These are phyloP conservation scores for Nematostella vectensis DNA, from an alignment of 92 coral and sea anemone genomes.

Conservation along the genomic window DNA sequence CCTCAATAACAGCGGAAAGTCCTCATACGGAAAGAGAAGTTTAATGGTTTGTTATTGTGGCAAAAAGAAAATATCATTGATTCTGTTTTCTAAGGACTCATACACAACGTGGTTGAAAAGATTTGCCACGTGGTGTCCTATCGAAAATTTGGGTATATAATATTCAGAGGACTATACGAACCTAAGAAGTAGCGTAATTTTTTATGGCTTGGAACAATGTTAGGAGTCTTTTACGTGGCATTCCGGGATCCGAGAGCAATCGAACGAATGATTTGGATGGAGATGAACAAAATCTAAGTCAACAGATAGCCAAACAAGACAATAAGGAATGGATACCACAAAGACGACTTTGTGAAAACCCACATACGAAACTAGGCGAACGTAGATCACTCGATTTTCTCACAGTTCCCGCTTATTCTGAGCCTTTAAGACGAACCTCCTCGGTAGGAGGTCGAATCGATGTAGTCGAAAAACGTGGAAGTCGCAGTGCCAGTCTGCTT, in stretches of 20 bases:
- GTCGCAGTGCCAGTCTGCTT: not conserved
- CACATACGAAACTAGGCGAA: not conserved
- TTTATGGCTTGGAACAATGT: not conserved
- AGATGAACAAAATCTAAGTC: not conserved
- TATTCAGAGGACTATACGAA: too few species aligned
- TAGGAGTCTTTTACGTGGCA: not conserved
- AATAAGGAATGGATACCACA: too few species aligned
- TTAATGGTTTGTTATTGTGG: too few species aligned
- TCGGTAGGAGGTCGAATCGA: not conserved
- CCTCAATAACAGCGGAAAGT: too few species aligned
- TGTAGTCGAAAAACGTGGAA: not conserved
- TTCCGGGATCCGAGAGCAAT: not conserved
- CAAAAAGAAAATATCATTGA: too few species aligned
- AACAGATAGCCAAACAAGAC: too few species aligned
- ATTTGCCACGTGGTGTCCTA: too few species aligned
- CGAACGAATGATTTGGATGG: not conserved
- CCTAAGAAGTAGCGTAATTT: too few species aligned
- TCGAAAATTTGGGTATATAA: too few species aligned
- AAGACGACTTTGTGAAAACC: not conserved
- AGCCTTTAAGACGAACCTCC: not conserved
- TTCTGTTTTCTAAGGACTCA: too few species aligned
- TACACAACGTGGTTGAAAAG: too few species aligned
- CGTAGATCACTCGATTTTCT: not conserved
- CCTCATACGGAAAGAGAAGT: too few species aligned
- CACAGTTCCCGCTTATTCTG: not conserved